Percentiles rank a stretch among this genome's conserved stretches.
Conservation (phyloP, 2,113 vertebrate species). For the Pseudorasbora parva region DNA sequence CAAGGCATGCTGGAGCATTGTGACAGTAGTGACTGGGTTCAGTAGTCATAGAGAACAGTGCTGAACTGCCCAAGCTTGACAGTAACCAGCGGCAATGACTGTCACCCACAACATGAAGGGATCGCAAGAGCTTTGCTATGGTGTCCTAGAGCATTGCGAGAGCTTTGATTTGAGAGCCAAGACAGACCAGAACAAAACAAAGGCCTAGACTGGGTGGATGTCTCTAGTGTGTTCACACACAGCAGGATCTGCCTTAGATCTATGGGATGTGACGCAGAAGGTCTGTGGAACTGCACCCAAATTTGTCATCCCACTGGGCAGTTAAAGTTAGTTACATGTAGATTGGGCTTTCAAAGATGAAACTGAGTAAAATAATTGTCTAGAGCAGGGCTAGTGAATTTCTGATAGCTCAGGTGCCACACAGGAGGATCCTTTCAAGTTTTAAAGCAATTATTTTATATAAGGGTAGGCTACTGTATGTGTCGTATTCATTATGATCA, state of each 20-base stretch:
- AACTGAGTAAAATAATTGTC: not conserved
- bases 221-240: not conserved
- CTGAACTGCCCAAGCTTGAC: slow-evolving; percentile 25
- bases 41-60: slow-evolving; percentile 17
- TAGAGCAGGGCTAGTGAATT: not conserved
- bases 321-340: not conserved
- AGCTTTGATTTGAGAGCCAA: slow-evolving; percentile 46
- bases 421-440: not conserved
- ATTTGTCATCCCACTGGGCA: not conserved
- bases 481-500: not conserved
- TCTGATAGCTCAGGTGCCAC: not conserved
- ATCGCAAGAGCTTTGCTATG: slow-evolving; percentile 11
- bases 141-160: slow-evolving; percentile 14
- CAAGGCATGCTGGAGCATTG: not conserved
- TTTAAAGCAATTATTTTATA: not conserved
- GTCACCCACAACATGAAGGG: slow-evolving; percentile 45
- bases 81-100: slow-evolving; percentile 45
- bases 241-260: slow-evolving; percentile 3
- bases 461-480: not conserved
- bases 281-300: not conserved
- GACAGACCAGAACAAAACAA: not conserved
- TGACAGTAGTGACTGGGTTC: not conserved
- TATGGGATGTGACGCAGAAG: not conserved
- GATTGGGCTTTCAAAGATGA: not conserved
- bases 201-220: slow-evolving; percentile 3